Evolutionary conservation across 1,140 invertebrate species (phyloP), one percentile per base, ranked within the genome.

Genomic region (Drosophila pseudoananassae): DNA sequence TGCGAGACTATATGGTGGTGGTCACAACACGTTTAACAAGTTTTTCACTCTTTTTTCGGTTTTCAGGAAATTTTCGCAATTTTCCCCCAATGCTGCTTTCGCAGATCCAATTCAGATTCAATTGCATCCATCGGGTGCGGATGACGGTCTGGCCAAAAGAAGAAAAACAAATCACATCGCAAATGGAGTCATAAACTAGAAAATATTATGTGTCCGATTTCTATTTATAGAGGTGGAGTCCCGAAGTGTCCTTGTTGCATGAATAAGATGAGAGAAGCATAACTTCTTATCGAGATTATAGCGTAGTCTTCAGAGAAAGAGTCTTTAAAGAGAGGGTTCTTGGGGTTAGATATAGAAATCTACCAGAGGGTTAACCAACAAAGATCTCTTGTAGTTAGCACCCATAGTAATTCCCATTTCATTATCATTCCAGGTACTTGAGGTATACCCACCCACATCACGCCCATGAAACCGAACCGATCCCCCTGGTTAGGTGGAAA

Each of bases 61-160:
- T 70, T 69, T 69, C 84, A 87, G 83, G 83, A 87, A 87, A 88
- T 78, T 87, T 88, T 88, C 31, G 78, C 68, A 87, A 88, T 82
- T 87, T 85, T 78, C 59, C 66, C 70, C 43, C 66, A 31, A 57
- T 47, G 60, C 47, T 55, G 76, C 68, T 63, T 80, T 63, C 63
- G 66, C 81, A 84, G 66, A 60, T 46, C 43, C 43, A 17, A 46
- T 17, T 46, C 27, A 31, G 52, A 52, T 25, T 17, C 15, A 15
- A 43, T 43, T 17, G 38, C 40, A 15, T 46, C 40, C 31, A 31
- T 33, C n/a, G 31, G 25, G 25, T 7, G 5, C 25, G 25, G 25
- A 27, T 27, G 25, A 27, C 25, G 25, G 25, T 7, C 40, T 17
- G 40, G 6, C 40, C 40, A 15, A 17, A 17, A 10, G 9, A 36